These are phyloP conservation scores for Phallusia fumigata DNA, from an alignment of 23 tunicate genomes.

Conservation along the genomic window DNA sequence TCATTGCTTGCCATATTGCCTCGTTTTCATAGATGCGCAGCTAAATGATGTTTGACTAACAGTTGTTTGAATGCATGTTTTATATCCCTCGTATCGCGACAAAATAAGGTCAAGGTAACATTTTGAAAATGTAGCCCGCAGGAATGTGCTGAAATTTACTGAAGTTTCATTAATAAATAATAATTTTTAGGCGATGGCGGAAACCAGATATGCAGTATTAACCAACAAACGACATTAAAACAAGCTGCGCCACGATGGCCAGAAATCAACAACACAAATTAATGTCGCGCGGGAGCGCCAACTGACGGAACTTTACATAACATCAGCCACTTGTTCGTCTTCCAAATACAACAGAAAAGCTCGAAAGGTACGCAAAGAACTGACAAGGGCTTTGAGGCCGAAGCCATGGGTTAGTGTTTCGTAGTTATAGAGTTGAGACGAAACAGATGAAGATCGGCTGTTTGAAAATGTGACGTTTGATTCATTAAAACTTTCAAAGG, in stretches of 20 bases:
- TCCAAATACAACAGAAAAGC: conserved; percentile 1
- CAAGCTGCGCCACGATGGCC: background rate
- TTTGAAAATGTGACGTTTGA: background rate
- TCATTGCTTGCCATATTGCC: too few relatives aligned
- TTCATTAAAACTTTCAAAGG: background rate
- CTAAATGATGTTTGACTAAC: too few relatives aligned
- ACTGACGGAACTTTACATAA: background rate
- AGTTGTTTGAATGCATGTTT: too few relatives aligned
- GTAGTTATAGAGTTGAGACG: conserved; percentile 45
- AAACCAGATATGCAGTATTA: too few relatives aligned
- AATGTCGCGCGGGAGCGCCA: background rate
- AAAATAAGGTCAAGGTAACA: too few relatives aligned
- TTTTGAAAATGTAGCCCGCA: too few relatives aligned
- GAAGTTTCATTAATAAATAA: too few relatives aligned
- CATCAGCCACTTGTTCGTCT: background rate
- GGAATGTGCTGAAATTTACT: too few relatives aligned
- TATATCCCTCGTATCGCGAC: too few relatives aligned
- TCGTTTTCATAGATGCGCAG: too few relatives aligned
- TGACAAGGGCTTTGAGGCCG: conserved; percentile 29
- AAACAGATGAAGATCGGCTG: background rate
- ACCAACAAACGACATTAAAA: background rate
- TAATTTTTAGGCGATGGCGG: too few relatives aligned
- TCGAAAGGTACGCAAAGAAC: conserved; percentile 17
- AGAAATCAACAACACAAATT: conserved; percentile 1
- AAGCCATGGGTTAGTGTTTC: conserved; percentile 58